Base-by-base conservation (phyloP, 2,888 invertebrate genomes). In the Seladonia tumulorum region DNA sequence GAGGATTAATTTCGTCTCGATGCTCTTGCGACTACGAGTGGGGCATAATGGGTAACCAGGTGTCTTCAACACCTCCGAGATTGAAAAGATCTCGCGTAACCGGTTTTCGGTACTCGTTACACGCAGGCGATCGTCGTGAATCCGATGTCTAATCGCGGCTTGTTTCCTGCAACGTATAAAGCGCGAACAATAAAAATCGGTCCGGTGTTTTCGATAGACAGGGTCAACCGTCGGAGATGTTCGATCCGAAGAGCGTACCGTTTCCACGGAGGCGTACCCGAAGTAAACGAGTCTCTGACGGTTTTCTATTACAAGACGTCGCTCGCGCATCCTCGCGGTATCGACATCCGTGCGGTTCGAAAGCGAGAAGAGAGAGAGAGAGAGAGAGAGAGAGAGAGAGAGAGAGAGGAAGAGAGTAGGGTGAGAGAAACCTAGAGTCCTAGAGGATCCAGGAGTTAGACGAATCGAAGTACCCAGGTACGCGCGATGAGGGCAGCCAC, bases 401-500 rank as follows among this genome's bases (percentile, higher is more conserved):
- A 16, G 14, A 60, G 81, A 71, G 72, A 68, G 70, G 42, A 35
- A 81, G 10, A 7, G 0, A 2, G 16, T n/a, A 71, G 49, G 74
- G 25, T n/a, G 53, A 14, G 25, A 73, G 77, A 72, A n/a, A n/a
- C 22, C n/a, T 53, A 71, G 70, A 42, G 42, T 22, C 53, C 53
- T n/a, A 60, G 70, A 29, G 42, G 74, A 57, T 72, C 45, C 75
- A 49, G 60, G 82, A 81, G 74, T 42, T 81, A 68, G 70, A 78
- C 47, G 81, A 68, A 78, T 57, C 53, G 45, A 60, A 68, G 53
- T 77, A 78, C 76, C 85, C 87, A 87, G 90, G 89, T 85, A 88
- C 89, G 86, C 75, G 83, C 83, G 84, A 87, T 73, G 84, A 63
- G 63, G 80, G 78, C 71, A n/a, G n/a, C n/a, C n/a, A 66, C 53